Evolutionary conservation across 64 coral and sea anemone species (phyloP), one percentile per base, ranked within the genome.

Genomic region (Platygyra sinensis): DNA sequence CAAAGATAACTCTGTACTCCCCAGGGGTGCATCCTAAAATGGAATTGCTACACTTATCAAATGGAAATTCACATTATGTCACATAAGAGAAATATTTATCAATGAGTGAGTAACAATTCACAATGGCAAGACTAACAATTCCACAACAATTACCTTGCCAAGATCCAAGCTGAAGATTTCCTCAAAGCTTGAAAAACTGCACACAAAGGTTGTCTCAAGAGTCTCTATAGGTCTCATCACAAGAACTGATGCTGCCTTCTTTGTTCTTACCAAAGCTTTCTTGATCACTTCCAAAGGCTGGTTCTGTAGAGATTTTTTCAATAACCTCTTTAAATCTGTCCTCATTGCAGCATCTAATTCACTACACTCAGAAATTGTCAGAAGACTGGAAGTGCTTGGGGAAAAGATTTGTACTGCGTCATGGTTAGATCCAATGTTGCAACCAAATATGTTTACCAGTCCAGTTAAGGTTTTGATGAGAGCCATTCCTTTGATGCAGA

Each of bases 401-500:
- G 79, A 91, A 73, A 91, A 91, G 16, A 91, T 71, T 69, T 85
- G 12, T 16, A 85, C 81, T 71, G 63, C 32, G 10, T 71, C 81
- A 71, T 72, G 33, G 7, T 64, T 60, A 85, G 81, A 63, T 85
- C n/a, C 42, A 39, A 85, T 50, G 38, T 71, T 52, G 24, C 62
- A 85, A 28, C 81, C 81, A 49, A 67, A 69, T 13, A 85, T 22
- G 4, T 85, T 36, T 8, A n/a, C 33, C 46, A 64, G 46, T 8
- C 81, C 81, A 52, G 49, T 13, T 39, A 85, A 65, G 33, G 38
- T 38, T 85, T 51, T 63, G 36, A 85, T 28, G 17, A 27, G 20
- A 52, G 81, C 81, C 36, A 39, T 11, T 28, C 81, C 81, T 67
- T 85, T 85, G 62, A 72, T 71, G 63, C 81, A 85, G 69, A 85